phyloP scores from a whole-genome alignment of 1,140 invertebrate genomes.

The Trichonephila inaurata region DNA sequence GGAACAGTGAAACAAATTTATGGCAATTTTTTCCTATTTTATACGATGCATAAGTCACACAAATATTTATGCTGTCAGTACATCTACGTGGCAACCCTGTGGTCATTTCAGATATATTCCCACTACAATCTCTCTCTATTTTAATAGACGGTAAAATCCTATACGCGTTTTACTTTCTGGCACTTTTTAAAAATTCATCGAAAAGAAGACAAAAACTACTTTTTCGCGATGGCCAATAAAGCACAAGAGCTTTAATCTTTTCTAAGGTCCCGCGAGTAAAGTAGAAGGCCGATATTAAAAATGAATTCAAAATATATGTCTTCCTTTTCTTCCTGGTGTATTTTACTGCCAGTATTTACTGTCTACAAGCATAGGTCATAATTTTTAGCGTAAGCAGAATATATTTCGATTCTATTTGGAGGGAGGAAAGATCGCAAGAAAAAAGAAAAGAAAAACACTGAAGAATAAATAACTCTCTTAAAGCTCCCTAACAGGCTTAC shows the following conservation, averaged over 20 bases:
- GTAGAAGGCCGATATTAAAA: conserved; percentile 62
- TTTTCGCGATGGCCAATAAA: conserved; percentile 67
- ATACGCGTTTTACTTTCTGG: conserved; percentile 52
- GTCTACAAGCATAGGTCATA: conserved; percentile 35
- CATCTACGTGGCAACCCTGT: background rate
- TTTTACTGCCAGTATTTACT: conserved; percentile 63
- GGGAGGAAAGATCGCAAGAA: background rate
- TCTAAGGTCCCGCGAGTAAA: conserved; percentile 38
- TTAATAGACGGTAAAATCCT: conserved; percentile 70
- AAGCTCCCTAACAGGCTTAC: conserved; percentile 1
- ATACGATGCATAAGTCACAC: conserved; percentile 44
- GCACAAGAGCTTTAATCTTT: conserved; percentile 64
- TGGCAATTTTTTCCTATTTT: conserved; percentile 34
- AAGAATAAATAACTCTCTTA: conserved; percentile 27
- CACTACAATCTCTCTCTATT: conserved; percentile 59
- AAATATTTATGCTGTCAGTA: conserved; percentile 26
- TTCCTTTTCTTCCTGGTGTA: conserved; percentile 34
- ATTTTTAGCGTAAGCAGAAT: conserved; percentile 48
- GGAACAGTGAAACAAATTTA: conserved; percentile 43
- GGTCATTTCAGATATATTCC: conserved; percentile 33
- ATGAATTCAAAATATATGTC: conserved; percentile 68
- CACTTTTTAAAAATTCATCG: conserved; percentile 70
- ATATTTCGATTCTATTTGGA: conserved; percentile 33
- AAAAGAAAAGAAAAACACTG: background rate
- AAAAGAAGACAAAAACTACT: conserved; percentile 56